phyloP scores from a whole-genome alignment of 2,888 invertebrate genomes.

The Omphaloscelis lunosa region DNA sequence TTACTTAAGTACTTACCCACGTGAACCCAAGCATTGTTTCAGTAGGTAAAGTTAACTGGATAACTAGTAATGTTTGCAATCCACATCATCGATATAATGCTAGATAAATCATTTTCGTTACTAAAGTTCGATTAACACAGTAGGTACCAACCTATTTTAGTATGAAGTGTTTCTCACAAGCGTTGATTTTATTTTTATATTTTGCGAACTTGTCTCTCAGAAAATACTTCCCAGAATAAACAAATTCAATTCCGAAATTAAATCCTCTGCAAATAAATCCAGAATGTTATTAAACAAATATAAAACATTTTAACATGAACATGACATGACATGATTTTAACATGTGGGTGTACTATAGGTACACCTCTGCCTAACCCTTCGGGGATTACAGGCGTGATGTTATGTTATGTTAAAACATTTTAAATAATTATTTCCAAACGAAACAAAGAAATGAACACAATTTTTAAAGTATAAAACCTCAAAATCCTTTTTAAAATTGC shows the following conservation, averaged over 20 bases:
- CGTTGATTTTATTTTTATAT: background rate
- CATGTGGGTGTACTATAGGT: no score
- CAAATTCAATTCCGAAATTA: background rate
- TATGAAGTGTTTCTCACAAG: background rate
- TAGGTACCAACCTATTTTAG: background rate
- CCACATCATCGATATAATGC: background rate
- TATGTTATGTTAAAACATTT: no score
- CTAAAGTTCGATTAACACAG: no score
- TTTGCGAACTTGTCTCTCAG: background rate
- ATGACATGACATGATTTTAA: no score
- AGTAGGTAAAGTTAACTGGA: background rate
- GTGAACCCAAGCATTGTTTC: background rate
- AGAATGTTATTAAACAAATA: background rate
- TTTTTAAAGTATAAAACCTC: slow-evolving; percentile 75
- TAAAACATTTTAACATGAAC: slow-evolving; percentile 12
- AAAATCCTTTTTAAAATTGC: slow-evolving; percentile 85
- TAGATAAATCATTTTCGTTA: background rate
- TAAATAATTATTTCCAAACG: slow-evolving; percentile 26
- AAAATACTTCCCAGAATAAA: background rate
- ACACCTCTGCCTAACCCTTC: no score
- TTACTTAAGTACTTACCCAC: background rate
- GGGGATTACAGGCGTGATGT: no score
- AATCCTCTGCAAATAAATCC: slow-evolving; percentile 6
- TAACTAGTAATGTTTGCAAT: background rate
- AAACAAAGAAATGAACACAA: slow-evolving; percentile 53